These are phyloP conservation scores for Cassiopea andromeda DNA, from an alignment of 30 jellyfish, hydroid and myxozoan species.

Conservation along the genomic window DNA sequence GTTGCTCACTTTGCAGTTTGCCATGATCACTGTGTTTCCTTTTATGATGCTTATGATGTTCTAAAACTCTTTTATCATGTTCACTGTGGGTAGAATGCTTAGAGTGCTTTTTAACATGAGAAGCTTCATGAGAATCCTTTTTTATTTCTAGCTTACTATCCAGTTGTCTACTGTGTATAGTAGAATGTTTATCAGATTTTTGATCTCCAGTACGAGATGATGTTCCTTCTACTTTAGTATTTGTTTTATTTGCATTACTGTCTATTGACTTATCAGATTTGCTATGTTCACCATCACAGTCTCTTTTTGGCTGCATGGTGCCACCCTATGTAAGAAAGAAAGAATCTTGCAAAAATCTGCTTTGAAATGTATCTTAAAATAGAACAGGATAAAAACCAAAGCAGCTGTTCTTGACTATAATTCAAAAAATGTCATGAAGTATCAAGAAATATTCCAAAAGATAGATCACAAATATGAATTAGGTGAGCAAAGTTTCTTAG, in stretches of 20 bases:
- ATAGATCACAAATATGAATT: no score
- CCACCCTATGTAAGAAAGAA: slow-evolving; percentile 67
- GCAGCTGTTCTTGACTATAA: no score
- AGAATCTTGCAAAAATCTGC: background rate
- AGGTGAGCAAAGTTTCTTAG: no score
- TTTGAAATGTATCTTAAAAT: no score
- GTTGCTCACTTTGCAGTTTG: slow-evolving; percentile 28
- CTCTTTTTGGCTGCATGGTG: slow-evolving; percentile 50
- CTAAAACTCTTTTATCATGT: slow-evolving; percentile 35
- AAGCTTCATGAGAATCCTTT: slow-evolving; percentile 33
- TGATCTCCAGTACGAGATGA: slow-evolving; percentile 14
- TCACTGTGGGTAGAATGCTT: slow-evolving; percentile 30
- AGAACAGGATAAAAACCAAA: no score
- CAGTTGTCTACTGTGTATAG: slow-evolving; percentile 5
- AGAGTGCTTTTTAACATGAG: slow-evolving; percentile 34
- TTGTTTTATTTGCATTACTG: slow-evolving; percentile 32
- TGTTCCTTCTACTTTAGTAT: slow-evolving; percentile 15
- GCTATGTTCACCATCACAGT: slow-evolving; percentile 44
- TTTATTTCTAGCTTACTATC: slow-evolving; percentile 33
- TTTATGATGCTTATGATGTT: slow-evolving; percentile 67
- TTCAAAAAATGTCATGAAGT: no score
- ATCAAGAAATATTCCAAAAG: no score
- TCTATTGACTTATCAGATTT: slow-evolving; percentile 38
- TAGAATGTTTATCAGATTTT: background rate
- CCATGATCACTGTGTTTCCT: slow-evolving; percentile 55